phyloP scores from a whole-genome alignment of 2,113 vertebrate genomes.

The Eonycteris spelaea region DNA sequence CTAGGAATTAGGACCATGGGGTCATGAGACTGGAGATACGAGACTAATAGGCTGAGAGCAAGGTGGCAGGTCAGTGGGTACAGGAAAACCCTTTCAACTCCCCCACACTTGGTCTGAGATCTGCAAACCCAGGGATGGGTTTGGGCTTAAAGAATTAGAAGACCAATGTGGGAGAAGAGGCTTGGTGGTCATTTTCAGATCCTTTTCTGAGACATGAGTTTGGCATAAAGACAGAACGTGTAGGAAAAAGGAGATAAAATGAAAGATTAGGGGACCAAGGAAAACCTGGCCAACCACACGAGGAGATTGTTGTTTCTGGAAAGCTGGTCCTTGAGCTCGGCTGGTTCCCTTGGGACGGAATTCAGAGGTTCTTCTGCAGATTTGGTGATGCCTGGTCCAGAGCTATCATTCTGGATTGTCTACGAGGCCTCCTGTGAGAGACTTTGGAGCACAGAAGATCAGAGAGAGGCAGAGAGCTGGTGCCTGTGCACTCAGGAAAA shows the following conservation, averaged over 20 bases:
- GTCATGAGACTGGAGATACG: not conserved
- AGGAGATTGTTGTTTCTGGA: not conserved
- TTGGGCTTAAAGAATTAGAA: not conserved
- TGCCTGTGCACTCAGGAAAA: not conserved
- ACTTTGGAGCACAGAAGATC: not conserved
- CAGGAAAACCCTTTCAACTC: not conserved
- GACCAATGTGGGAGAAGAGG: not conserved
- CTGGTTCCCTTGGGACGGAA: not conserved
- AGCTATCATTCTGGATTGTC: not conserved
- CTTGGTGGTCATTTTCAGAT: not conserved
- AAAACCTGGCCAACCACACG: not conserved
- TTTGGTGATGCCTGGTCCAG: not conserved
- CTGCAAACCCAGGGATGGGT: not conserved
- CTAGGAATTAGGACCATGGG: not conserved
- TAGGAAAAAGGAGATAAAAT: not conserved
- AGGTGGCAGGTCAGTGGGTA: not conserved
- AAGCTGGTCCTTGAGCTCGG: not conserved
- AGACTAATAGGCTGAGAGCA: fast-evolving
- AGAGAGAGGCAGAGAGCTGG: not conserved
- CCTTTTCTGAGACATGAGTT: not conserved
- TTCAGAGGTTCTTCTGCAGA: not conserved
- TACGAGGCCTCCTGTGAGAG: not conserved
- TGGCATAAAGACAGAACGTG: not conserved
- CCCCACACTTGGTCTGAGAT: not conserved
- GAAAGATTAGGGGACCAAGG: not conserved